These are phyloP conservation scores for Druceiella hillmani DNA, from an alignment of 2,888 invertebrate species.

Conservation along the genomic window DNA sequence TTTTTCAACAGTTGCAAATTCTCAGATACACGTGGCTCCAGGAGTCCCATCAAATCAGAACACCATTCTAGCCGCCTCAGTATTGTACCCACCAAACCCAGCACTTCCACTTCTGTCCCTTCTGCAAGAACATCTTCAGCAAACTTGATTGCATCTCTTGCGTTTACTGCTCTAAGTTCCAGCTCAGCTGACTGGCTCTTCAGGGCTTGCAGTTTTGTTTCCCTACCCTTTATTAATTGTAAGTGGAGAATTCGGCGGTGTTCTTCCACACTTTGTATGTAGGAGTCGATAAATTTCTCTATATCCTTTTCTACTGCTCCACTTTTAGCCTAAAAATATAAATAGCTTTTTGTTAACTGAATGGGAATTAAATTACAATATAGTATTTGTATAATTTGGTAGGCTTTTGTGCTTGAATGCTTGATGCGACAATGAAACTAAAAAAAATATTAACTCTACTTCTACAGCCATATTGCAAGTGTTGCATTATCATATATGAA, in stretches of 20 bases:
- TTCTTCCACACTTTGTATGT: constrained; percentile 57
- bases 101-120: constrained; percentile 65
- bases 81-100: constrained; percentile 60
- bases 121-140: constrained; percentile 58
- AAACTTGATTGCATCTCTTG: constrained; percentile 56
- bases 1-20: constrained; percentile 16
- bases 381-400: too few species aligned
- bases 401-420: too few species aligned
- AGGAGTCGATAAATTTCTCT: constrained; percentile 59
- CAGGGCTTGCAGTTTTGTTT: constrained; percentile 39
- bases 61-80: constrained; percentile 60
- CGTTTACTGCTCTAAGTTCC: constrained; percentile 51
- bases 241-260: constrained; percentile 51
- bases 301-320: constrained; percentile 55
- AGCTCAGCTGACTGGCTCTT: constrained; percentile 38
- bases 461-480: too few species aligned
- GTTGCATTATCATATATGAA: too few species aligned
- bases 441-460: too few species aligned
- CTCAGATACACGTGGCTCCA: constrained; percentile 32
- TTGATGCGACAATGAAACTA: too few species aligned
- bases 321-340: constrained; percentile 34
- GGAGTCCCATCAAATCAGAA: constrained; percentile 48
- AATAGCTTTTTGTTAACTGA: too few species aligned
- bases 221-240: constrained; percentile 49
- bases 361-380: too few species aligned